Evolutionary conservation across 2,113 vertebrate species (phyloP).

Genomic region (Rhinoptilus africanus): DNA sequence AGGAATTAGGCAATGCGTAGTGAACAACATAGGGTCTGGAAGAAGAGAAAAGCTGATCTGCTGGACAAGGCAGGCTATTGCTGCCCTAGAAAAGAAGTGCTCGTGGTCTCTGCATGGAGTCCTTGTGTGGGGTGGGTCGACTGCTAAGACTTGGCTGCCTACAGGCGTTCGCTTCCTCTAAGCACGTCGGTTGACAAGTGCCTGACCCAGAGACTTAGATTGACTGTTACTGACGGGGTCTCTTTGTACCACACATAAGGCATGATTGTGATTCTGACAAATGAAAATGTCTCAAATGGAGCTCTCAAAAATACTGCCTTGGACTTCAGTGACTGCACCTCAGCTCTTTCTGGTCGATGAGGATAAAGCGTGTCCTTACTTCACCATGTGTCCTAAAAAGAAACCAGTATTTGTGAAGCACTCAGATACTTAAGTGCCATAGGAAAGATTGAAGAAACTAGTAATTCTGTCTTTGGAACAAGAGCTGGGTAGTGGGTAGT

Average conservation of each 20-base stretch:
- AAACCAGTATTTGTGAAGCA: background rate
- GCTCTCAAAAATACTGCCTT: background rate
- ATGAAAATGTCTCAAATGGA: background rate
- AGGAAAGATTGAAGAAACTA: background rate
- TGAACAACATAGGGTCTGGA: background rate
- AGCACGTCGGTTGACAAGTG: accelerated
- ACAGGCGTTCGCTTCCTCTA: accelerated
- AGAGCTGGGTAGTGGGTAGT: background rate
- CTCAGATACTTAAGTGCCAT: background rate
- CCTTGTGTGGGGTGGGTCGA: accelerated
- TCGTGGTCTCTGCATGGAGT: background rate
- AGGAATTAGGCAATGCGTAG: background rate
- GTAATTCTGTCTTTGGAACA: background rate
- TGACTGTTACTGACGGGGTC: background rate
- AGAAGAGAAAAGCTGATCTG: background rate
- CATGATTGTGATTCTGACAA: background rate
- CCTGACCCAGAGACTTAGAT: background rate
- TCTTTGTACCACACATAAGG: background rate
- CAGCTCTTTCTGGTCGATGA: background rate
- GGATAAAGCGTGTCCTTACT: background rate
- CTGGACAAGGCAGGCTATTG: background rate
- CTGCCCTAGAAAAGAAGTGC: background rate
- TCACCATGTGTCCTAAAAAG: background rate
- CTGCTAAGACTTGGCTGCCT: accelerated
- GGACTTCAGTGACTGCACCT: background rate